Evolutionary conservation across 2,888 invertebrate genomes (phyloP).

Genomic region (Microplitis deprimator): DNA sequence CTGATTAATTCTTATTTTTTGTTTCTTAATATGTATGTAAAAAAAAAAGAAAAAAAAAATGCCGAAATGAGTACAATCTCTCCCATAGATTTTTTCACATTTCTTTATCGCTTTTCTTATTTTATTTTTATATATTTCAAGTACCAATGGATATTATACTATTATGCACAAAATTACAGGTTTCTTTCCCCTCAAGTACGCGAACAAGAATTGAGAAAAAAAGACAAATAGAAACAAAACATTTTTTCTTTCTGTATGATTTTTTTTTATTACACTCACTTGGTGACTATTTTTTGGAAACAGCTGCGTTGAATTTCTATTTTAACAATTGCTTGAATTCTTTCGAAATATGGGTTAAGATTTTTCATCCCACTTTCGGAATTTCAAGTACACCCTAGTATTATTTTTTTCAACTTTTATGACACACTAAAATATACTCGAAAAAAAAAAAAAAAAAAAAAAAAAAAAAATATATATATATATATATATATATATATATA

Average conservation of each 20-base stretch:
- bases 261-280: constrained; percentile 26
- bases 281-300: constrained; percentile 29
- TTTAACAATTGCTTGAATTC: constrained; percentile 1
- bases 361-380: constrained; percentile 11
- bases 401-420: neutral
- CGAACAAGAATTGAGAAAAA: constrained; percentile 44
- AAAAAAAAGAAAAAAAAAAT: neutral
- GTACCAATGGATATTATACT: constrained; percentile 44
- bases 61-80: constrained; percentile 45
- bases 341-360: constrained; percentile 29
- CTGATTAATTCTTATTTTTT: constrained; percentile 1
- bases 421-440: neutral
- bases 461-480: neutral
- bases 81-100: constrained; percentile 43
- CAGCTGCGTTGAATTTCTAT: constrained; percentile 36
- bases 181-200: constrained; percentile 55
- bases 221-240: constrained; percentile 33
- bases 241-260: neutral
- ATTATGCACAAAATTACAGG: constrained; percentile 67
- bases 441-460: neutral
- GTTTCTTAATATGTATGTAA: neutral
- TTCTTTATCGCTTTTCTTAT: constrained; percentile 25
- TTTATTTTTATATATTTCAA: neutral
- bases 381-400: neutral
- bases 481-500: too few species aligned